A percentile compares a stretch with the other conserved stretches of the same genome.
phyloP scores from a whole-genome alignment of 2,888 invertebrate genomes.

The Notodonta ziczac region DNA sequence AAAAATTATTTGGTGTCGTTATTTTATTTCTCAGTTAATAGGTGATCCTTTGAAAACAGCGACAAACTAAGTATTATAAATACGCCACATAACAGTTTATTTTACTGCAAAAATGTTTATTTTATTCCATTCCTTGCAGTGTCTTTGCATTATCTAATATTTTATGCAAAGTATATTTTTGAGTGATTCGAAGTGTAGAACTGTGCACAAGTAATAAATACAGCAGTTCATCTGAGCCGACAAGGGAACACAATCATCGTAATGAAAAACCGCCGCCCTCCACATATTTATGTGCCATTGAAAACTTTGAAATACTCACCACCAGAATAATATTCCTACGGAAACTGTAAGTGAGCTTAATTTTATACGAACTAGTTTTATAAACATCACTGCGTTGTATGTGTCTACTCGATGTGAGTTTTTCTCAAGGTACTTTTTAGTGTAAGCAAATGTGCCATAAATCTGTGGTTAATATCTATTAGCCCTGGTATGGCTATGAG shows the following conservation, averaged over 20 bases:
- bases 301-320: slow-evolving; percentile 20
- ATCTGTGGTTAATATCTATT: too few relatives aligned
- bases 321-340: slow-evolving; percentile 13
- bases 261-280: slow-evolving; percentile 44
- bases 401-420: too few relatives aligned
- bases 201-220: slow-evolving; percentile 8
- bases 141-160: not conserved
- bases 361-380: slow-evolving; percentile 8
- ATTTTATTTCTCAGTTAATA: too few relatives aligned
- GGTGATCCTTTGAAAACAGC: too few relatives aligned
- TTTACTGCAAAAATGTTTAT: too few relatives aligned
- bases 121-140: too few relatives aligned
- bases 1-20: too few relatives aligned
- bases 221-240: slow-evolving; percentile 14
- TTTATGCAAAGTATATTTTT: slow-evolving; percentile 5
- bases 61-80: too few relatives aligned
- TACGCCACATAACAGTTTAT: too few relatives aligned
- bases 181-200: not conserved
- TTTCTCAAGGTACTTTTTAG: too few relatives aligned
- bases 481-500: too few relatives aligned
- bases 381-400: not conserved
- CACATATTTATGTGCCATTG: slow-evolving; percentile 28
- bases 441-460: too few relatives aligned
- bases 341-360: slow-evolving; percentile 2
- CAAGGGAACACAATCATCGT: slow-evolving; percentile 43